phyloP scores from a whole-genome alignment of 2,113 vertebrate genomes.

The Mirounga angustirostris region DNA sequence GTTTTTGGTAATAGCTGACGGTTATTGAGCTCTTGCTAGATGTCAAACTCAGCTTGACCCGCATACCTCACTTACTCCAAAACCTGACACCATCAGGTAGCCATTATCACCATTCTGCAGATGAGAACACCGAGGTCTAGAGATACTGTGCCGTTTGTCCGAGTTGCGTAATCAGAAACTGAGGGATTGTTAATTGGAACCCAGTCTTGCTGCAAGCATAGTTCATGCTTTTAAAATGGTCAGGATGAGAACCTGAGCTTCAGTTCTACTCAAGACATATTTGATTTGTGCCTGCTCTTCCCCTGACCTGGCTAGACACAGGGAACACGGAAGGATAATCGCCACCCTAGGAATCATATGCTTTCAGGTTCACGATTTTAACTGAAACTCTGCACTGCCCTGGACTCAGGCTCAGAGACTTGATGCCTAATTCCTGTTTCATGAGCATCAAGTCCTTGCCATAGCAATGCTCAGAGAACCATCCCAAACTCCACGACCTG shows the following conservation, averaged over 20 bases:
- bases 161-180: not conserved
- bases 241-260: not conserved
- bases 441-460: not conserved
- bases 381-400: not conserved
- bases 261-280: not conserved
- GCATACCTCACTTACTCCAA: not conserved
- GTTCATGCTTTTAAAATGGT: not conserved
- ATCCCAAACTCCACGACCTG: not conserved
- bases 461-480: not conserved
- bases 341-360: fast-evolving
- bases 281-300: not conserved
- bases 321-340: not conserved
- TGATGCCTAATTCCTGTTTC: not conserved
- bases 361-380: not conserved
- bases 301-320: not conserved
- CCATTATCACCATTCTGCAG: not conserved
- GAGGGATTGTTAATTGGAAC: not conserved
- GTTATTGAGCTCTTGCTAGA: not conserved
- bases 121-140: not conserved
- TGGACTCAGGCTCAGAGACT: not conserved
- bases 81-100: not conserved
- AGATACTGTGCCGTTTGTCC: not conserved
- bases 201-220: not conserved
- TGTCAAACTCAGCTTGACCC: not conserved
- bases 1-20: not conserved